Percentiles rank a stretch among this genome's conserved stretches.
Evolutionary conservation across 2,888 invertebrate genomes (phyloP).

Genomic region (Xanthia togata): DNA sequence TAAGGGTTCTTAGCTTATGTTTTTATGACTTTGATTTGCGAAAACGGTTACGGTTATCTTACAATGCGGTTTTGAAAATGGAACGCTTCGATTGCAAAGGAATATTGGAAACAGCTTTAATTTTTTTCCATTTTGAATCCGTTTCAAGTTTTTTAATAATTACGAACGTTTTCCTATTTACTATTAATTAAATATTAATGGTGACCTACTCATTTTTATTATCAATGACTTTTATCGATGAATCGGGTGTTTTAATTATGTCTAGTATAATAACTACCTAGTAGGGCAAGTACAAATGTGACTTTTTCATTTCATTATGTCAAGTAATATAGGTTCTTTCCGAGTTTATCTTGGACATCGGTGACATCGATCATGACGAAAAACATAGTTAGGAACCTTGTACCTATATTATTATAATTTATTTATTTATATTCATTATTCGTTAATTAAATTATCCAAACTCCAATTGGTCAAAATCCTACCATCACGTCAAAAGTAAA

Average conservation of each 20-base stretch:
- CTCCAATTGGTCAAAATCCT: background rate
- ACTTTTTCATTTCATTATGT: too few relatives aligned
- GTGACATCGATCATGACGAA: too few relatives aligned
- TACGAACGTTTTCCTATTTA: background rate
- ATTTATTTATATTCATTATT: too few relatives aligned
- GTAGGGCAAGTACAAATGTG: too few relatives aligned
- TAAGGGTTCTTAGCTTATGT: conserved; percentile 20
- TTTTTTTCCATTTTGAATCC: too few relatives aligned
- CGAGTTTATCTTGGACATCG: too few relatives aligned
- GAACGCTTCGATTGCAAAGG: conserved; percentile 2
- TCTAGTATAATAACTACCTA: background rate
- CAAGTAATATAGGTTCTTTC: too few relatives aligned
- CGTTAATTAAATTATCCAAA: background rate
- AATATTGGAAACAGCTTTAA: background rate
- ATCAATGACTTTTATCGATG: background rate
- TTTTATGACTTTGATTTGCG: conserved; percentile 32
- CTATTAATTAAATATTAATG: conserved; percentile 5
- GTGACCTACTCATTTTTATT: background rate
- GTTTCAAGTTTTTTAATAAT: too few relatives aligned
- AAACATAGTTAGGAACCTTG: too few relatives aligned
- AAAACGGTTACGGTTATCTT: conserved; percentile 14
- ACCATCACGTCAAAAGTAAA: background rate
- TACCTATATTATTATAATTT: too few relatives aligned
- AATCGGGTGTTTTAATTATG: background rate
- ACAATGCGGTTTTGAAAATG: conserved; percentile 10